phyloP scores from a whole-genome alignment of 1,140 invertebrate genomes.

The fruit fly (Drosophila melanogaster) region Release_6_plus_ISO1_MT NT_037436.4:4777001-4777500 shows the following conservation, averaged over 20 bases:
- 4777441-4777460: constrained; percentile 42
- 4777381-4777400: constrained; percentile 47
- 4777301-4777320: constrained; percentile 71
- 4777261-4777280: constrained; percentile 1
- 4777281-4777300: constrained; percentile 44
- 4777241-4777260: constrained; percentile 38
- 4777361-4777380: constrained; percentile 83
- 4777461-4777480: not conserved
- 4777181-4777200: constrained; percentile 26
- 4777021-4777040: not conserved
- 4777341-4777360: constrained; percentile 84
- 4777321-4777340: constrained; percentile 84
- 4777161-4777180: constrained; percentile 53
- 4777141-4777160: constrained; percentile 62
- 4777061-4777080: too few relatives aligned
- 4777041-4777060: too few relatives aligned
- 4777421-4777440: constrained; percentile 59
- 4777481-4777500: constrained; percentile 8
- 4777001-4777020: too few relatives aligned
- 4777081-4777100: too few relatives aligned
- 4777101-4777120: constrained; percentile 1
- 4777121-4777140: constrained; percentile 65
- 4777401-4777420: constrained; percentile 44
- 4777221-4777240: constrained; percentile 76
- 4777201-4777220: constrained; percentile 79